Evolutionary conservation across 2,888 invertebrate genomes (phyloP).

Genomic region (Terebella lapidaria): DNA sequence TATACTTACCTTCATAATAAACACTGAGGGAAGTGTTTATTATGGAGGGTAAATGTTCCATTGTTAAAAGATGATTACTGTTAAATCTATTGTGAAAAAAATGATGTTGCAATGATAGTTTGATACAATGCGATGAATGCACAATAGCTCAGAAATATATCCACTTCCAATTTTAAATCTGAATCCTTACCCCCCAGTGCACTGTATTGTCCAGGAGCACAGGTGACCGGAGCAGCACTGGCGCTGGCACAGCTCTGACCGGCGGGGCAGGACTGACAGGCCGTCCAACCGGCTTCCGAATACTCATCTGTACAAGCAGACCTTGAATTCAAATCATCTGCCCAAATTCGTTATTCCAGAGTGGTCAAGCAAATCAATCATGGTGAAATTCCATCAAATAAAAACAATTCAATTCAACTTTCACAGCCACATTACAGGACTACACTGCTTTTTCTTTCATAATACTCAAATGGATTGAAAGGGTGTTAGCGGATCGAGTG

Average conservation of each 20-base stretch:
- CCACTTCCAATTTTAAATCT: background rate
- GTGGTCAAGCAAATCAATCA: no score
- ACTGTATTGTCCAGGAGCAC: conserved; percentile 43
- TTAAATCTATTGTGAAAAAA: background rate
- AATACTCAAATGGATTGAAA: no score
- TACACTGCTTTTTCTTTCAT: background rate
- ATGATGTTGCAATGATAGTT: no score
- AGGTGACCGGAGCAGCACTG: conserved; percentile 31
- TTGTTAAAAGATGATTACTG: background rate
- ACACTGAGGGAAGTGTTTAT: no score
- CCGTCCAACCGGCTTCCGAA: conserved; percentile 32
- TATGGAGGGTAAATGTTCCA: background rate
- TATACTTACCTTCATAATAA: no score
- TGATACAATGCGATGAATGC: no score
- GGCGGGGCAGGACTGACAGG: conserved; percentile 35
- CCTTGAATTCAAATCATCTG: background rate
- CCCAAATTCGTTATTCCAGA: no score
- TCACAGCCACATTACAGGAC: background rate
- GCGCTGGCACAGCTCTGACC: conserved; percentile 40
- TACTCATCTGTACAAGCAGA: conserved; percentile 31
- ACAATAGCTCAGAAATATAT: no score
- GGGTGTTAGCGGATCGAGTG: no score
- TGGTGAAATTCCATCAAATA: background rate
- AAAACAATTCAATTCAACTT: background rate
- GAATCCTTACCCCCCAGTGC: conserved; percentile 28